Percentiles rank a stretch among this genome's conserved stretches.
phyloP scores from a whole-genome alignment of 2,113 vertebrate species.

The Gnathonemus echidnorhynchus region DNA sequence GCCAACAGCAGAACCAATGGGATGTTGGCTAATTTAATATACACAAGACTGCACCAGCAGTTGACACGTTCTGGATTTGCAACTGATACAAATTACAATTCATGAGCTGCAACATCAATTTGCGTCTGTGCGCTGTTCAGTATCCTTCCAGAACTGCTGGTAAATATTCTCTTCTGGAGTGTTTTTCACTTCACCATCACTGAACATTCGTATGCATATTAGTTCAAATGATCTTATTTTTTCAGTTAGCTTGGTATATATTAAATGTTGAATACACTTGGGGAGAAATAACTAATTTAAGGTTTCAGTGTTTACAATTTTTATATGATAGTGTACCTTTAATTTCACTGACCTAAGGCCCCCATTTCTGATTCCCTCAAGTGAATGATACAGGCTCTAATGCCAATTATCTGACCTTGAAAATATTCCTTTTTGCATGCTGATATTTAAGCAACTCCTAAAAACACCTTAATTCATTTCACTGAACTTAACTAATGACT shows the following conservation, averaged over 20 bases:
- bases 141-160: not conserved
- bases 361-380: not conserved
- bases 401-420: not conserved
- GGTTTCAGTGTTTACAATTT: not conserved
- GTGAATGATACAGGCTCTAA: not conserved
- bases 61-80: not conserved
- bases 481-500: not conserved
- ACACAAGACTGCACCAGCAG: not conserved
- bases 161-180: not conserved
- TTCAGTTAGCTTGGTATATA: not conserved
- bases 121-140: not conserved
- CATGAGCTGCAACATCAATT: not conserved
- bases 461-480: not conserved
- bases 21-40: not conserved
- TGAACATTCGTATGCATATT: not conserved
- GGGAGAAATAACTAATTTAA: not conserved
- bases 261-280: not conserved
- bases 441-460: not conserved
- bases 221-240: not conserved
- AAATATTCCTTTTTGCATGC: not conserved
- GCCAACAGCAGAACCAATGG: not conserved
- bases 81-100: not conserved
- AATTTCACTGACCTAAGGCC: not conserved
- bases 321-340: not conserved
- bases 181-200: not conserved